These are phyloP conservation scores for Thereva unica DNA, from an alignment of 2,888 invertebrate species.

Conservation along the genomic window DNA sequence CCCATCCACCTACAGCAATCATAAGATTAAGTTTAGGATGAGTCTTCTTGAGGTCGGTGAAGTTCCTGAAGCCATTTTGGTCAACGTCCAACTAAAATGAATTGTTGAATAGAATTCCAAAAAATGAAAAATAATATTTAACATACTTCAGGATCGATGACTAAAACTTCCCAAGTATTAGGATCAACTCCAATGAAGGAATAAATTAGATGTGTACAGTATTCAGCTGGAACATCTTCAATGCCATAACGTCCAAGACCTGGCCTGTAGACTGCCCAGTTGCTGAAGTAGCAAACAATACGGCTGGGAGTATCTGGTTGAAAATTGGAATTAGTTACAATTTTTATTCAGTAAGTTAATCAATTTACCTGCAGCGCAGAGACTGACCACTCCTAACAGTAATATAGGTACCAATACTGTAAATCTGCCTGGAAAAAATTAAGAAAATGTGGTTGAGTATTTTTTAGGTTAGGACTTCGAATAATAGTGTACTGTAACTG, in stretches of 20 bases:
- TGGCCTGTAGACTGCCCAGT: constrained; percentile 79
- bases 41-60: constrained; percentile 71
- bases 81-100: constrained; percentile 68
- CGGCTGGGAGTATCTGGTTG: constrained; percentile 57
- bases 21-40: constrained; percentile 76
- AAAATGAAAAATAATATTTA: background rate
- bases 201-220: constrained; percentile 86
- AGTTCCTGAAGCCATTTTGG: constrained; percentile 76
- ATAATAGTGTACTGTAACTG: background rate
- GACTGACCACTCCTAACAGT: constrained; percentile 11
- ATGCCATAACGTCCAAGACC: constrained; percentile 81
- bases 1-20: constrained; percentile 90
- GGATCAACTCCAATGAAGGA: constrained; percentile 87
- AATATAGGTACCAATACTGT: constrained; percentile 15
- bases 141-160: constrained; percentile 78
- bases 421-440: constrained; percentile 21
- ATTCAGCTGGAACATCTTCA: constrained; percentile 78
- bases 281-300: constrained; percentile 62
- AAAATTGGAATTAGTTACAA: background rate
- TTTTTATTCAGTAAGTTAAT: background rate
- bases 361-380: constrained; percentile 14
- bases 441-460: background rate
- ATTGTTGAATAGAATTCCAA: constrained; percentile 2
- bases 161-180: constrained; percentile 72
- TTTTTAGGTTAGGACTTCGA: background rate